Base-by-base conservation (phyloP, 2,888 invertebrate species). In the Hyposoter didymator region DNA sequence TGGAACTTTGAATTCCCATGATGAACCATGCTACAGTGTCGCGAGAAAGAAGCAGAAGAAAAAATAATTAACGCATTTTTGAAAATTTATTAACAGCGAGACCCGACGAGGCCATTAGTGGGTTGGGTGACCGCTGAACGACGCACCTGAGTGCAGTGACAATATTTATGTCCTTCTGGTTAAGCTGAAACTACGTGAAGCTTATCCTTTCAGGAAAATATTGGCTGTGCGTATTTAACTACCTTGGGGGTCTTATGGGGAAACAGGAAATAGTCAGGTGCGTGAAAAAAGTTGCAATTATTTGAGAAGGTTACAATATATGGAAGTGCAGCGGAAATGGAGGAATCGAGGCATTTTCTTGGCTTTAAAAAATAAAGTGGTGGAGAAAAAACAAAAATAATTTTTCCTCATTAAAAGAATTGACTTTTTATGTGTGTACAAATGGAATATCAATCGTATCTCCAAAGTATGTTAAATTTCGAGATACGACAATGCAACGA, bases 401-500 rank as follows among this genome's bases (percentile, higher is more conserved):
- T 55, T 22, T 22, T 39, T 39, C 0, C 39, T 0, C 39, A 39
- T 39, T 7, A 10, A 2, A 55, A 10, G 10, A 55, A 28, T 28
- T 28, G 19, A 22, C 10, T 59, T 22, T 59, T 4, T 62, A n/a
- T n/a, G 59, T 22, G 59, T 62, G 19, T 47, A 45, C 32, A 47
- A 47, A 47, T 28, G 19, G 19, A 45, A 52, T 52, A 19, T 52
- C 52, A 52, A 72, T 52, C 14, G 67, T 73, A 67, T 67, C 67
- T 45, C 66, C 76, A 87, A 84, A 75, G 82, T 82, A 82, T 87
- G 90, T 90, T 89, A 78, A 83, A 90, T 88, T 88, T 87, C 87
- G 88, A 76, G 86, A 86, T 73, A 85, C 87, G 86, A 89, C 90
- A 90, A 90, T 88, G 88, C 87, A 87, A 83, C 84, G 88, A 64